A percentile compares a stretch with the other conserved stretches of the same genome.
phyloP scores from a whole-genome alignment of 2,797 vertebrate species.

The Yasuhikotakia modesta region DNA sequence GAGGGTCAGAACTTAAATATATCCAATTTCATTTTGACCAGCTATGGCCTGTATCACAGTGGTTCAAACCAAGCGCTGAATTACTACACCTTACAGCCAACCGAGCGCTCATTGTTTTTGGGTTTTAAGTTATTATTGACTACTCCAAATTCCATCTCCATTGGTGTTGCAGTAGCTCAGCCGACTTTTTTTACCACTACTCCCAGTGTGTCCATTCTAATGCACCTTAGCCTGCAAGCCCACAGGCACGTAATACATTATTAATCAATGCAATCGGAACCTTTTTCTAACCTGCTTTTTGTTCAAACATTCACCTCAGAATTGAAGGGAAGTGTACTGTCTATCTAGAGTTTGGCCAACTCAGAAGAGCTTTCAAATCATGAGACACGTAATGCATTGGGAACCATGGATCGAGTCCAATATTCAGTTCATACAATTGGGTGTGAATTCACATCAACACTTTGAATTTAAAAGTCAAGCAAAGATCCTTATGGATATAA shows the following conservation, averaged over 20 bases:
- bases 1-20: neutral
- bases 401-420: neutral
- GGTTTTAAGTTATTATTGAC: conserved; percentile 27
- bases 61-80: neutral
- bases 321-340: conserved; percentile 10
- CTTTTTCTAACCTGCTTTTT: conserved; percentile 33
- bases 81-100: neutral
- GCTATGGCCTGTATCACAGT: neutral
- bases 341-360: neutral
- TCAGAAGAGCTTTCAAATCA: neutral
- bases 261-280: conserved; percentile 52
- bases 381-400: conserved; percentile 18
- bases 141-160: conserved; percentile 21
- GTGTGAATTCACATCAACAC: conserved; percentile 18
- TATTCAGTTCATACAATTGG: conserved; percentile 32
- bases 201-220: conserved; percentile 27
- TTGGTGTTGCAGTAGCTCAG: conserved; percentile 23
- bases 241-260: conserved; percentile 49
- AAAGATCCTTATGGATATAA: conserved; percentile 1
- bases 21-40: neutral
- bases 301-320: conserved; percentile 18
- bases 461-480: conserved; percentile 17
- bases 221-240: conserved; percentile 29
- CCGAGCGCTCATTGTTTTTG: neutral
- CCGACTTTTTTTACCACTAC: conserved; percentile 26